Evolutionary conservation across 1,140 invertebrate genomes (phyloP), one percentile per base, ranked within the genome.

Genomic region (Tetranychus urticae): DNA sequence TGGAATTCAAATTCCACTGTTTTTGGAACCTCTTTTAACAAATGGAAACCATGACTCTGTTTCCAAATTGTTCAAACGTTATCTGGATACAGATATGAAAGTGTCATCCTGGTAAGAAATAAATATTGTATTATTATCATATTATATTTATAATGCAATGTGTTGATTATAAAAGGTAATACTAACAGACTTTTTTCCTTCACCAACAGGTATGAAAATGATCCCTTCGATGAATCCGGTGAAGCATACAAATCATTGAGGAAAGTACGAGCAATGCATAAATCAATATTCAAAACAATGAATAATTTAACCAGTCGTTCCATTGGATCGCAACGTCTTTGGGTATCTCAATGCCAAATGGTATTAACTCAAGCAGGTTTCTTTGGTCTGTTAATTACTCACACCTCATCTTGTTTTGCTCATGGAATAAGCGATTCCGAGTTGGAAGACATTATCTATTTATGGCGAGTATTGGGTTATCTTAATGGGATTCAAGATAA

Each of bases 391-490:
- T 76, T 80, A 1, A 66, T 88, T 0, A 63, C 84, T 3, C 79
- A 79, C 48, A 78, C 82, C 0, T 71, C 81, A 54, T 70, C 77
- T 33, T 71, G 87, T 39, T 83, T 84, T 1, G 72, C 88, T 2
- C 46, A 61, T 36, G 54, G 74, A 13, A 68, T 69, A 4, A 75
- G 73, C 23, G 66, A 76, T 10, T 75, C 78, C 33, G 81, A 84
- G 56, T 67, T 82, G 23, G 80, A 84, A 56, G 81, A 80, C 7
- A 81, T 86, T 58, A 71, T 84, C 4, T 86, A 91, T 69, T 80
- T 88, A 64, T 91, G 87, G 87, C 76, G 80, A 54, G 80, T 85
- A 1, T 79, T 90, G 37, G 86, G 86, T 1, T 78, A 81, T 67
- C 70, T 85, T 65, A 76, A 90, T 52, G 88, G 88, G 3, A 80